Evolutionary conservation across 2,113 vertebrate species (phyloP), one percentile per base, ranked within the genome.

Genomic region (Bungarus multicinctus): DNA sequence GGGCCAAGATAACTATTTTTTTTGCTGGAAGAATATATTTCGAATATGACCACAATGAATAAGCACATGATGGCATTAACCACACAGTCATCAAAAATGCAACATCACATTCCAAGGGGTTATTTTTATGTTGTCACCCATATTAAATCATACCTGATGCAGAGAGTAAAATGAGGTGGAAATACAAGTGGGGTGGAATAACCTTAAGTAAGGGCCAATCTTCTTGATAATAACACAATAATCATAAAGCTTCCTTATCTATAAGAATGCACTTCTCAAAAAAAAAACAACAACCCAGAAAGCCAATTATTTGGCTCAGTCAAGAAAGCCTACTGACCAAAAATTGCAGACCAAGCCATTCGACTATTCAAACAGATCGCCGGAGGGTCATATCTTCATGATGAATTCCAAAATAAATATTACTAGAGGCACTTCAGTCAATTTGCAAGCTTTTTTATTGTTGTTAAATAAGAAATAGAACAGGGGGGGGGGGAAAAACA

Each of bases 1-100:
- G 50, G 54, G 52, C 87, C 87, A 64, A 89, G 87, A 92, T 92
- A 89, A 92, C 34, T 54, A 27, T 53, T 45, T 81, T 54, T 92
- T 60, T 69, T 87, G 22, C 45, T 89, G 50, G 91, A 87, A 92
- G 91, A 89, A 55, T 16, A 4, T 39, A 81, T 74, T 23, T 92
- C 2, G 12, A 89, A 64, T 81, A 52, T 64, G 23, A 27, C 50
- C 39, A 88, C 58, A 54, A 16, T 53, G 91, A 89, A 89, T n/a
- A 92, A 89, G 87, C 91, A 92, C 91, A 89, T 92, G 89, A 81
- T 89, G 91, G 45, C 53, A 89, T 89, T 92, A 89, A 89, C 50
- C 58, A 92, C 11, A 81, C 34, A 74, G 60, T 57, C 55, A 92
- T 52, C 60, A 81, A 81, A 81, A 89, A 89, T 88, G 86, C 91